Conservation (phyloP, 2,797 vertebrate genomes). For the Halcyon chelicuti region DNA sequence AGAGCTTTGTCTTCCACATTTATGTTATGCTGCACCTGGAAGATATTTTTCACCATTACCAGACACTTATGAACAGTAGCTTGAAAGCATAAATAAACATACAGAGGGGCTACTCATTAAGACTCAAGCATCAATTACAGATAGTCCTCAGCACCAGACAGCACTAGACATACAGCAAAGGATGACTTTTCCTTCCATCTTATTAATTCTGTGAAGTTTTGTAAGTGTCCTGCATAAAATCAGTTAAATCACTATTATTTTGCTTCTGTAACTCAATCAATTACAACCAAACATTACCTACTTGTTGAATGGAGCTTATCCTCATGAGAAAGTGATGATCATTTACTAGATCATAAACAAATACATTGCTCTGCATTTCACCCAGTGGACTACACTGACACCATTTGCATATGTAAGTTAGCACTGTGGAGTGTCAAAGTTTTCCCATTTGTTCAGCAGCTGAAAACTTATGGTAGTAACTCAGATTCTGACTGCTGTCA, state of each 20-base stretch:
- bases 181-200: not conserved
- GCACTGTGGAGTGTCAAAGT: not conserved
- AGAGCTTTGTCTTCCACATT: conserved; percentile 22
- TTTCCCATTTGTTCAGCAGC: conserved; percentile 10
- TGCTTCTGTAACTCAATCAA: not conserved
- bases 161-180: not conserved
- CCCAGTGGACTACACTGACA: not conserved
- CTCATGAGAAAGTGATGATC: not conserved
- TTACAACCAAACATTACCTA: not conserved
- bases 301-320: not conserved
- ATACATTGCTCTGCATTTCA: not conserved
- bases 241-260: not conserved
- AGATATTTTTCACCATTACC: conserved; percentile 54
- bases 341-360: not conserved
- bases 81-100: conserved; percentile 44
- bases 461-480: not conserved
- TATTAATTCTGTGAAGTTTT: not conserved
- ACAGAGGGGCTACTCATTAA: conserved; percentile 35
- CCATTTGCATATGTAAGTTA: not conserved
- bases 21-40: conserved; percentile 54
- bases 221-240: not conserved
- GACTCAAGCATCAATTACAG: not conserved
- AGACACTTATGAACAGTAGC: conserved; percentile 9
- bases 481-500: conserved; percentile 17
- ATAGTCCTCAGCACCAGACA: not conserved